Evolutionary conservation across 2,797 vertebrate species (phyloP).

Genomic region (Microctenopoma stevenorrisi): DNA sequence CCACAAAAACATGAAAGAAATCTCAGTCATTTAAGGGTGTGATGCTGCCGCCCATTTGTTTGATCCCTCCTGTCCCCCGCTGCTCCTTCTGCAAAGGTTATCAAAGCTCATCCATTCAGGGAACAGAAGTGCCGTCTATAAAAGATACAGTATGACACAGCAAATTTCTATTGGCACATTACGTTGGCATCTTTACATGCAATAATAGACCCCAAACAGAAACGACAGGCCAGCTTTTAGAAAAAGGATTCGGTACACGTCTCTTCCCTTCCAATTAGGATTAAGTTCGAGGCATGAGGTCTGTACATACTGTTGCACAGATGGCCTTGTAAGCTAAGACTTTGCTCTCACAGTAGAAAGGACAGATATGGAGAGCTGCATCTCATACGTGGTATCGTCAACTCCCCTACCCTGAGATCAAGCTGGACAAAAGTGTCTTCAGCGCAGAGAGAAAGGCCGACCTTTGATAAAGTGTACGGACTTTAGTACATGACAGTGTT

Average conservation of each 20-base stretch:
- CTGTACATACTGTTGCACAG: constrained; percentile 52
- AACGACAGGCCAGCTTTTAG: constrained; percentile 51
- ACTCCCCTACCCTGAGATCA: constrained; percentile 84
- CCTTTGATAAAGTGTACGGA: constrained; percentile 62
- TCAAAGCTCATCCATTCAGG: constrained; percentile 72
- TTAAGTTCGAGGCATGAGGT: constrained; percentile 61
- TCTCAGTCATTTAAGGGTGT: constrained; percentile 69
- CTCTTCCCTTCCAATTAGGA: constrained; percentile 55
- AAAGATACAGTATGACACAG: constrained; percentile 62
- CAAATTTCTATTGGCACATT: constrained; percentile 75
- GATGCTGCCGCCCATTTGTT: constrained; percentile 72
- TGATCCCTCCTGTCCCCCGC: constrained; percentile 71
- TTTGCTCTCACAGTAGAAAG: constrained; percentile 72
- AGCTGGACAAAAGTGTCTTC: constrained; percentile 75
- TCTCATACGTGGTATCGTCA: constrained; percentile 65
- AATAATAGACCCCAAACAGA: constrained; percentile 52
- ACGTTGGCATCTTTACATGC: constrained; percentile 65
- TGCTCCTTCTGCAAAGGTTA: constrained; percentile 67
- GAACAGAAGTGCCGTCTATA: constrained; percentile 69
- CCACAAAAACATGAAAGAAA: constrained; percentile 66
- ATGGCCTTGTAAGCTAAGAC: constrained; percentile 63
- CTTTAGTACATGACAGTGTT: constrained; percentile 67
- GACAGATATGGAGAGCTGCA: constrained; percentile 70
- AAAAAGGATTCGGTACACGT: constrained; percentile 50
- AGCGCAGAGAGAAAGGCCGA: constrained; percentile 71